Evolutionary conservation across 1,140 invertebrate species (phyloP), one percentile per base, ranked within the genome.

Genomic region (Anoplolepis gracilipes): DNA sequence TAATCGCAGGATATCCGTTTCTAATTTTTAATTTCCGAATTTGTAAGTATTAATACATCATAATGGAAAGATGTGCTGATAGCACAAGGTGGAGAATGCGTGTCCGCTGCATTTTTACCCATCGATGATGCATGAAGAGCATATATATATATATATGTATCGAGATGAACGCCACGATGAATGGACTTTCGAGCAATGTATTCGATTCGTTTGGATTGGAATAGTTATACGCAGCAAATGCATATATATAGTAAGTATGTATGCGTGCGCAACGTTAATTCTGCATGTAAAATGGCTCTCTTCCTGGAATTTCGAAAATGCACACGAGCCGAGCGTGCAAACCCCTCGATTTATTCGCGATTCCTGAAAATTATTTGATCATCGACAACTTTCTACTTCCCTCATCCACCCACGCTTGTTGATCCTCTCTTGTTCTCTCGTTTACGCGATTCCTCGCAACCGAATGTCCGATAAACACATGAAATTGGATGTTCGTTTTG

Each of bases 181-280:
- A 82, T 82, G 78, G 53, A 82, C 78, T 82, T 82, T 73, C 53
- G 78, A 73, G 78, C 67, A 59, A 49, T 49, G 16, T 46, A 82
- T 82, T 72, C 65, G 78, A 81, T 81, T 81, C 78, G 78, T 82
- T 82, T 82, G 36, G 67, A 82, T 82, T 82, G 78, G 67, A 72
- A 82, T 82, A 82, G 78, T 82, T 82, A 82, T 82, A 82, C 53
- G 49, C 78, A 53, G 36, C 78, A 53, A 72, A 42, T 72, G 65
- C 65, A 72, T 59, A 59, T 46, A 82, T 42, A 36, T 36, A 36
- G 33, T n/a, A n/a, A 33, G 78, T 53, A 49, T 49, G 16, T 36
- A 81, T 69, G 78, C 67, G 78, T 82, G 78, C 78, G 78, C 78
- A 82, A 72, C 65, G 78, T 82, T 82, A 82, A 82, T 82, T 82